Evolutionary conservation across 2,888 invertebrate genomes (phyloP).

Genomic region (Tuberolachnus salignus): DNA sequence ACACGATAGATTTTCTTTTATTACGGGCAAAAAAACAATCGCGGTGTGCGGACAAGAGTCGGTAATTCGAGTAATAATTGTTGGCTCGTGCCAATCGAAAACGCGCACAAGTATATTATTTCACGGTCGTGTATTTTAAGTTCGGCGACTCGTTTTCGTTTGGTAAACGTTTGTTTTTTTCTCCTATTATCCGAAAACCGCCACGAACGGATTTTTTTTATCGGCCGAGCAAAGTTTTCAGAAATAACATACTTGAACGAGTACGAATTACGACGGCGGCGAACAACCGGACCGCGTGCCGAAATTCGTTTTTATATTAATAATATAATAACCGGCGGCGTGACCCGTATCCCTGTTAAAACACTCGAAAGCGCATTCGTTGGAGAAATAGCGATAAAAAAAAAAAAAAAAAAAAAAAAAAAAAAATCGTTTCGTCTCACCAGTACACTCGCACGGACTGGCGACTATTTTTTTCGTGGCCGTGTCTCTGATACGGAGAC

Average conservation of each 20-base stretch:
- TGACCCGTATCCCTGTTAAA: too few relatives aligned
- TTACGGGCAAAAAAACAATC: background rate
- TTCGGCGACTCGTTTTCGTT: background rate
- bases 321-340: too few relatives aligned
- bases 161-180: background rate
- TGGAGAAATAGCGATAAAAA: too few relatives aligned
- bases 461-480: background rate
- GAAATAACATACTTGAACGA: too few relatives aligned
- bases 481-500: too few relatives aligned
- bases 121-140: background rate
- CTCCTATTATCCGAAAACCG: background rate
- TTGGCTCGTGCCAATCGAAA: background rate
- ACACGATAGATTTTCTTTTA: too few relatives aligned
- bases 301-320: too few relatives aligned
- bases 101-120: background rate
- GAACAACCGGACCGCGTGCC: too few relatives aligned
- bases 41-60: background rate
- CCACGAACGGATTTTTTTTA: too few relatives aligned
- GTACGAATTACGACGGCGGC: too few relatives aligned
- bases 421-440: background rate
- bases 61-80: constrained; percentile 12
- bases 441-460: background rate
- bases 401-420: background rate
- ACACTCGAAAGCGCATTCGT: background rate
- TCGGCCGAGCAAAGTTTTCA: too few relatives aligned